Evolutionary conservation across 2,113 vertebrate genomes (phyloP), one percentile per base, ranked within the genome.

Genomic region (Brachyistius frenatus): DNA sequence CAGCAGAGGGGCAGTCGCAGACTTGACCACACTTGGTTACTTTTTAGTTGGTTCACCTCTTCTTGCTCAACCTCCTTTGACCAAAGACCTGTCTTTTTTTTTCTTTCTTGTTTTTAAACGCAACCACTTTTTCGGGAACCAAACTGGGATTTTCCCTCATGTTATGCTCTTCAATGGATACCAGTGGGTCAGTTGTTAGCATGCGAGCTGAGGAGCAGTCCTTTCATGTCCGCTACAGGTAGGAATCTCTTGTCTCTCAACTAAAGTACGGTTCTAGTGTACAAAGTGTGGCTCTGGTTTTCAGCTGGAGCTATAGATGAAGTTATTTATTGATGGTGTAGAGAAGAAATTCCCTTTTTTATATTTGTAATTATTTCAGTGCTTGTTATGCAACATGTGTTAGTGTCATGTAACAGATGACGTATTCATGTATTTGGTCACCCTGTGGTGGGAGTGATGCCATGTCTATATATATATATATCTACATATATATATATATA

Each of bases 201-300:
- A 96, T 95, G 94, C 94, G 73, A 84, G 94, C 84, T 76, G 92
- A 97, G 86, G 96, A 97, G 88, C 95, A 92, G 80, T 96, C 96
- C 83, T 95, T 96, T 94, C 96, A 98, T 87, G 95, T 99, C 86
- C 94, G 96, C 78, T 99, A 99, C 98, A 99, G 98, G 98, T 99
- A 98, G 96, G 97, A 80, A 49, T 57, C 79, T 74, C 52, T 76
- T 39, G 33, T 72, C 53, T 74, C 61, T 85, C 56, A 49, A 23
- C 36, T 58, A 14, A 68, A n/a, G 31, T 73, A 1, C 56, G 39
- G 52, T 84, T 65, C 39, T 72, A 52, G 36, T 65, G 23, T 64
- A 49, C 54, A 75, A 44, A 47, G 5, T 33, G 13, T 37, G 30
- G 16, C 37, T 62, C 4, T 11, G 5, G 7, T n/a, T 52, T 57